Percentiles rank a stretch among this genome's conserved stretches.
These are phyloP conservation scores for Nicator chloris DNA, from an alignment of 2,113 vertebrate species.

Conservation along the genomic window DNA sequence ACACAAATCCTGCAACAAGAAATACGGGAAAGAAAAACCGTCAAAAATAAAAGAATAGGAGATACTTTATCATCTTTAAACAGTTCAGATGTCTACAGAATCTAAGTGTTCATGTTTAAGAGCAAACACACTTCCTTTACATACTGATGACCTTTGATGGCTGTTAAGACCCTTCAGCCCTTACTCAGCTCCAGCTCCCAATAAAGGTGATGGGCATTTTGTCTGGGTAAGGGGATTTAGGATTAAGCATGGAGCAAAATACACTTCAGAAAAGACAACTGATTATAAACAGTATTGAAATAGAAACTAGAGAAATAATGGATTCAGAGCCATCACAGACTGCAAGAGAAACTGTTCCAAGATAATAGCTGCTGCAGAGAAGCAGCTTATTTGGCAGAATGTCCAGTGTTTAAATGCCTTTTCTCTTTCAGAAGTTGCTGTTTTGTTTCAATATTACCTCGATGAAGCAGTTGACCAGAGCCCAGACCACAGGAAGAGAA, in stretches of 20 bases:
- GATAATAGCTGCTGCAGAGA: background rate
- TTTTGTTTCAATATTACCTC: background rate
- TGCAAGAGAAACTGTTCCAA: conserved; percentile 19
- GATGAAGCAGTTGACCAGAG: background rate
- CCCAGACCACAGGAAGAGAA: background rate
- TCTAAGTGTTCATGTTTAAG: background rate
- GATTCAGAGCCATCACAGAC: background rate
- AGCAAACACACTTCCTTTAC: background rate
- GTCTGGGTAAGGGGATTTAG: conserved; percentile 46
- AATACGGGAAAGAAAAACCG: background rate
- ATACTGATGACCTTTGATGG: conserved; percentile 12
- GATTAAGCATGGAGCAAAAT: background rate
- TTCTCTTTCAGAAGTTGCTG: background rate
- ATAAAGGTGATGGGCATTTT: conserved; percentile 40
- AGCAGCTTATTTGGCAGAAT: background rate
- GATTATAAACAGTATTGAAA: conserved; percentile 24
- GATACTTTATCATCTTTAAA: background rate
- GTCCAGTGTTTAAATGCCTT: background rate
- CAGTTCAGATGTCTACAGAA: background rate
- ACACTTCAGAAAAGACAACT: conserved; percentile 19
- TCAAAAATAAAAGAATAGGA: background rate
- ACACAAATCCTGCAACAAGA: conserved; percentile 6
- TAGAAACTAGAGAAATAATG: conserved; percentile 21
- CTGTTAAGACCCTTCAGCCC: conserved; percentile 17
- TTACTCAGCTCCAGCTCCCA: conserved; percentile 18